Evolutionary conservation across 2,113 vertebrate species (phyloP).

Genomic region (Phaethornis superciliosus): DNA sequence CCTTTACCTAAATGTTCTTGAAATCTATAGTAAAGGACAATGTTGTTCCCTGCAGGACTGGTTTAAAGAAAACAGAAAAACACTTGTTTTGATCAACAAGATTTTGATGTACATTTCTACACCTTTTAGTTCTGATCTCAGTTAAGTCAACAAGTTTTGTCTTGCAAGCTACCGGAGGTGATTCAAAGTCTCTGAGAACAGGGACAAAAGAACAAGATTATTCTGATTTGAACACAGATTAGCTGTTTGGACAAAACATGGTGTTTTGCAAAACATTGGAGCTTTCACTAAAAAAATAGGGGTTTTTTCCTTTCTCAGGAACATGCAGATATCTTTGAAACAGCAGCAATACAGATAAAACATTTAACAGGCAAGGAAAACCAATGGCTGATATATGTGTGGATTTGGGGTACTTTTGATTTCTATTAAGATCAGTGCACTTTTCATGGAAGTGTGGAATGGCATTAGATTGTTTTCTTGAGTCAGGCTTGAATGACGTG

Average conservation of each 20-base stretch:
- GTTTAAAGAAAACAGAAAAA: slow-evolving; percentile 28
- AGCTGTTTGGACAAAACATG: background rate
- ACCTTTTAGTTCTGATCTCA: background rate
- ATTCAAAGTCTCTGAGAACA: background rate
- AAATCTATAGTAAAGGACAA: background rate
- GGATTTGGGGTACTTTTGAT: background rate
- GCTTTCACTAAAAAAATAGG: background rate
- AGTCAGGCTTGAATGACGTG: no score
- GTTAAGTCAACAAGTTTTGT: background rate
- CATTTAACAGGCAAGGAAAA: background rate
- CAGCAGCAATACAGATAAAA: background rate
- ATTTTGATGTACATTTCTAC: slow-evolving; percentile 7
- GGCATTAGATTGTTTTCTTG: no score
- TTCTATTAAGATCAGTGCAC: background rate
- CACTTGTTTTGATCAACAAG: background rate
- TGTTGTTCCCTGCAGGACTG: background rate
- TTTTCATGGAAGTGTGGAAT: background rate
- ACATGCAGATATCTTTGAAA: background rate
- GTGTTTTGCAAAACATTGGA: background rate
- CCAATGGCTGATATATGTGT: background rate
- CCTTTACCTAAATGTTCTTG: slow-evolving; percentile 11
- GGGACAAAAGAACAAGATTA: background rate
- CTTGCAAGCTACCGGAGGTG: background rate
- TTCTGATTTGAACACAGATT: background rate
- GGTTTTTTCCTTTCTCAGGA: background rate